A percentile compares a stretch with the other conserved stretches of the same genome.
Evolutionary conservation across 2,113 vertebrate genomes (phyloP).

Genomic region (Calyptomena viridis): DNA sequence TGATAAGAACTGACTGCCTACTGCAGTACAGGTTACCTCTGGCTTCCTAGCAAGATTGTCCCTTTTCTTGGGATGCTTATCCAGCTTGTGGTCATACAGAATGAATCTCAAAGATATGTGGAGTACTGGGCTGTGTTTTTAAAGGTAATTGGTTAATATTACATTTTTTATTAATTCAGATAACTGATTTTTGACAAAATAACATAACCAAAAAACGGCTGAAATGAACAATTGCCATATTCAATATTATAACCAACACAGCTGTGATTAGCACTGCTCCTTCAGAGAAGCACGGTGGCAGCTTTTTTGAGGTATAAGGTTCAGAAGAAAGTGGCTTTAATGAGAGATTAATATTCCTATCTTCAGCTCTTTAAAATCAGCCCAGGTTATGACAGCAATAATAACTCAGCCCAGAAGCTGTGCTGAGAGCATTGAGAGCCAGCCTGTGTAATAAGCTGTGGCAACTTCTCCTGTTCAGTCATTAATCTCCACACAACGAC

Average conservation of each 20-base stretch:
- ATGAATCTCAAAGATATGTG: neutral
- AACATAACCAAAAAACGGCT: neutral
- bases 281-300: neutral
- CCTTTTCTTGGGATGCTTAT: neutral
- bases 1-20: neutral
- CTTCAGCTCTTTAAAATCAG: neutral
- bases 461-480: neutral
- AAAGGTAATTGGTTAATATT: neutral
- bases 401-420: neutral
- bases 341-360: neutral
- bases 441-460: neutral
- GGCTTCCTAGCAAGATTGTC: neutral
- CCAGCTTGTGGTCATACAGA: neutral
- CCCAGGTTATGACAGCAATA: neutral
- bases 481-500: constrained; percentile 32
- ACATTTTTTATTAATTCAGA: neutral
- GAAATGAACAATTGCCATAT: neutral
- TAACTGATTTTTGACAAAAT: neutral
- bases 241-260: neutral
- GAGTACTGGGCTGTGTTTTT: neutral
- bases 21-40: neutral
- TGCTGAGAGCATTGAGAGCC: neutral
- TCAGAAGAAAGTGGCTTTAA: neutral
- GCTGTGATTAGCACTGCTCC: neutral
- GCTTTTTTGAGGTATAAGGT: neutral